A percentile compares a stretch with the other conserved stretches of the same genome.
phyloP scores from a whole-genome alignment of 2,113 vertebrate species.

The Promerops cafer region DNA sequence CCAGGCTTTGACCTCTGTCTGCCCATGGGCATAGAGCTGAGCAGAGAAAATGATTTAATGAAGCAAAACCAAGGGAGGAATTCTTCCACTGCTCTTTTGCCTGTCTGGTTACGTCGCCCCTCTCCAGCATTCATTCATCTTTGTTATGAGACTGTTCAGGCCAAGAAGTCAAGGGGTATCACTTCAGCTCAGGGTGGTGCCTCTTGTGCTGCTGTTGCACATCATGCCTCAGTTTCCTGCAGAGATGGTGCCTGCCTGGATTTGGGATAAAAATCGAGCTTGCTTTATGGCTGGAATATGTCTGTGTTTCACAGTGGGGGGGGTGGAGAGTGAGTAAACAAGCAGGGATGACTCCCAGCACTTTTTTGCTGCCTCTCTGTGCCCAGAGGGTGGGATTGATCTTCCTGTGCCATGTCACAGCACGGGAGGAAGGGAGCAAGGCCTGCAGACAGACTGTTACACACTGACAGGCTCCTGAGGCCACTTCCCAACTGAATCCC shows the following conservation, averaged over 20 bases:
- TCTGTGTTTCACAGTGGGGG: neutral
- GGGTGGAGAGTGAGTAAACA: neutral
- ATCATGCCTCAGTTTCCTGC: neutral
- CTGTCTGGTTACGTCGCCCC: neutral
- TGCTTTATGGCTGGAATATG: neutral
- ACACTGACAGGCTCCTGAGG: neutral
- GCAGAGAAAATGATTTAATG: neutral
- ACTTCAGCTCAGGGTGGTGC: neutral
- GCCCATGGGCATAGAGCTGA: neutral
- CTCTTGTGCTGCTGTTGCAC: neutral
- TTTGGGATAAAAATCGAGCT: accelerated
- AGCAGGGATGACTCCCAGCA: neutral
- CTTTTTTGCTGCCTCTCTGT: neutral
- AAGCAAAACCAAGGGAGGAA: neutral
- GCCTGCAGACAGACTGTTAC: neutral
- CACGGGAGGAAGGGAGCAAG: neutral
- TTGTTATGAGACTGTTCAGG: neutral
- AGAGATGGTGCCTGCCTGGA: neutral
- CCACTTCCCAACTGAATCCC: neutral
- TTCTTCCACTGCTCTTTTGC: neutral
- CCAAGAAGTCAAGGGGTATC: neutral
- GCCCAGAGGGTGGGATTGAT: neutral
- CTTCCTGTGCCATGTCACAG: neutral
- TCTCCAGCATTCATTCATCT: neutral
- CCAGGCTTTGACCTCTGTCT: neutral